Conservation (phyloP, 2,113 vertebrate species). For the Verasper variegatus region DNA sequence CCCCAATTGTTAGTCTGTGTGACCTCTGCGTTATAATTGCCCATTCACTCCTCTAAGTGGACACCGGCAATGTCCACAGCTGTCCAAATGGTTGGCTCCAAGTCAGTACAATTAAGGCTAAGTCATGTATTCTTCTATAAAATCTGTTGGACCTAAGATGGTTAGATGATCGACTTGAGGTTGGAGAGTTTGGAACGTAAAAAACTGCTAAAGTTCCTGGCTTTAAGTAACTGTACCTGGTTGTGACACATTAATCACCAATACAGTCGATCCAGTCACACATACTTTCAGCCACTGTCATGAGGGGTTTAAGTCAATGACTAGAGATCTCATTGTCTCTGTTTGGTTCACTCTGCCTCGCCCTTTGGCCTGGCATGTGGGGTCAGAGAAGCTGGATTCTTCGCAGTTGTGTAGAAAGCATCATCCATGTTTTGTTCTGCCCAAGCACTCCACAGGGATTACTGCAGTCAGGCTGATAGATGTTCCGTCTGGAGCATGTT, state of each 20-base stretch:
- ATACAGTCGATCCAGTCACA: background rate
- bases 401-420: conserved; percentile 44
- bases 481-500: background rate
- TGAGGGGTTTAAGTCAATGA: conserved; percentile 1
- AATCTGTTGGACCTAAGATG: too few relatives aligned
- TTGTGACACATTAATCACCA: background rate
- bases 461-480: conserved; percentile 30
- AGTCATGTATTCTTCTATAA: too few relatives aligned
- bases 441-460: conserved; percentile 63
- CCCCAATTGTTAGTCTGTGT: too few relatives aligned
- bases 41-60: too few relatives aligned
- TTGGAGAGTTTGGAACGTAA: too few relatives aligned
- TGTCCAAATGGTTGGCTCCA: too few relatives aligned
- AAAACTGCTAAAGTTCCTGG: background rate
- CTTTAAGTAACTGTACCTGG: background rate
- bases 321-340: too few relatives aligned
- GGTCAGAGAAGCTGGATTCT: conserved; percentile 44
- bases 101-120: too few relatives aligned
- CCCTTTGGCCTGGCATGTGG: conserved; percentile 43
- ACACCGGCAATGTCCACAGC: too few relatives aligned
- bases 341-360: background rate
- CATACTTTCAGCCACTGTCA: conserved; percentile 5
- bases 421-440: conserved; percentile 46
- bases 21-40: too few relatives aligned
- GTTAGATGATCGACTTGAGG: too few relatives aligned